Conservation (phyloP, 2,888 invertebrate genomes). For the Aleiodes testaceus region DNA sequence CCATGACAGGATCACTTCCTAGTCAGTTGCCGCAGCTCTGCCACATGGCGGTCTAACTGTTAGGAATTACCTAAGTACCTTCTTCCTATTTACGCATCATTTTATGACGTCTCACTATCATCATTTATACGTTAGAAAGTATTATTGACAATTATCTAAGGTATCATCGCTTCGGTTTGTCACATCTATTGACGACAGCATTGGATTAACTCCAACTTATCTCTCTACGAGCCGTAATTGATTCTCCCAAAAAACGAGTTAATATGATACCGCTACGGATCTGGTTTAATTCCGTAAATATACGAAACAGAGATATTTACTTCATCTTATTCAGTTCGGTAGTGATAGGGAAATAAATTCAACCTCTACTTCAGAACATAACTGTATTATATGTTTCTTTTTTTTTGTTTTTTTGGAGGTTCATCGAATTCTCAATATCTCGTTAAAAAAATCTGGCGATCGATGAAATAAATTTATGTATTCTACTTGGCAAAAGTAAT, state of each 20-base stretch:
- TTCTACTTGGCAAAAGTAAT: neutral
- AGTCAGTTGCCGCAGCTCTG: slow-evolving; percentile 61
- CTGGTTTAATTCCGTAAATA: slow-evolving; percentile 18
- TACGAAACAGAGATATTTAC: slow-evolving; percentile 5
- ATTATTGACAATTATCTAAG: neutral
- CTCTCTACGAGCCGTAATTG: slow-evolving; percentile 2
- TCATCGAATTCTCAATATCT: slow-evolving; percentile 2
- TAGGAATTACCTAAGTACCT: slow-evolving; percentile 33
- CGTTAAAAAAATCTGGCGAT: slow-evolving; percentile 3
- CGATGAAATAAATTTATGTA: slow-evolving; percentile 1
- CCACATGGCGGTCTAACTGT: slow-evolving; percentile 63
- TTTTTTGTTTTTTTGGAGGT: neutral
- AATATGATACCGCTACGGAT: slow-evolving; percentile 22
- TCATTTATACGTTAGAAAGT: slow-evolving; percentile 3
- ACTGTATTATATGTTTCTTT: slow-evolving; percentile 13
- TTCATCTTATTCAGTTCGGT: slow-evolving; percentile 16
- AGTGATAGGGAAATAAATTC: neutral
- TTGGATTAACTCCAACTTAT: neutral
- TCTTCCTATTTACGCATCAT: neutral
- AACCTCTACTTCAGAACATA: neutral
- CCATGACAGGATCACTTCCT: slow-evolving; percentile 52
- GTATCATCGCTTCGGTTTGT: neutral
- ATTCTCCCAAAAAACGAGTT: slow-evolving; percentile 7
- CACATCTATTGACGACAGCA: neutral
- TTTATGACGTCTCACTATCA: slow-evolving; percentile 16